These are phyloP conservation scores for Philhelius pedissequus DNA, from an alignment of 2,888 invertebrate genomes.

Conservation along the genomic window DNA sequence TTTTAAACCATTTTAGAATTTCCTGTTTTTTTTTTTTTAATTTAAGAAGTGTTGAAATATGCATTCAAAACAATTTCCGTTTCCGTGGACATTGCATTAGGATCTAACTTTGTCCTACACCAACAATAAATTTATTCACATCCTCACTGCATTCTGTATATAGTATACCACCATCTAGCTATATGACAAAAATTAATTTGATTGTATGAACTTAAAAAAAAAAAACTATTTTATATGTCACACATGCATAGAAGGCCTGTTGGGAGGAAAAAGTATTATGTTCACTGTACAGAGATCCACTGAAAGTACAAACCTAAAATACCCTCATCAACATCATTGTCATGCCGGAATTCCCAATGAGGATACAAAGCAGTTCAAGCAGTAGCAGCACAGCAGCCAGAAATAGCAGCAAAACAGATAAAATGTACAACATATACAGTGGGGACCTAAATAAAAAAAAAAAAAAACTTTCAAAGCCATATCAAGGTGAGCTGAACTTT, in stretches of 20 bases:
- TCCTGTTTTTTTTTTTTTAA: background rate
- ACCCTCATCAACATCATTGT: conserved; percentile 53
- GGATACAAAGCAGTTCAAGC: conserved; percentile 23
- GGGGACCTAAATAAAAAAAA: too few relatives aligned
- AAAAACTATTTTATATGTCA: conserved; percentile 29
- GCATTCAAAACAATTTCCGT: conserved; percentile 15
- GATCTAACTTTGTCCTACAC: background rate
- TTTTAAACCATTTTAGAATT: background rate
- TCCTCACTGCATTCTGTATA: conserved; percentile 37
- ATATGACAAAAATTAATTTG: conserved; percentile 51
- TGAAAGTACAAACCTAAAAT: conserved; percentile 29
- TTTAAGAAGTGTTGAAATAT: conserved; percentile 7
- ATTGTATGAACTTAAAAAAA: conserved; percentile 30
- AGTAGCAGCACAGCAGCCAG: background rate
- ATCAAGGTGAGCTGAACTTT: conserved; percentile 11
- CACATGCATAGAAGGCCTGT: background rate
- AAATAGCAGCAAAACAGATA: conserved; percentile 30
- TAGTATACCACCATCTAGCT: background rate
- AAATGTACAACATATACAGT: conserved; percentile 43
- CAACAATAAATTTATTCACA: conserved; percentile 36
- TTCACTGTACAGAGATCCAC: background rate
- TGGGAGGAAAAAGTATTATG: background rate
- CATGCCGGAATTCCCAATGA: conserved; percentile 52
- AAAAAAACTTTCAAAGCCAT: conserved; percentile 36
- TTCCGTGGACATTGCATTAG: background rate